Percentiles rank a stretch among this genome's conserved stretches.
Evolutionary conservation across 2,113 vertebrate species (phyloP).

Genomic region (Mystacornis crossleyi): DNA sequence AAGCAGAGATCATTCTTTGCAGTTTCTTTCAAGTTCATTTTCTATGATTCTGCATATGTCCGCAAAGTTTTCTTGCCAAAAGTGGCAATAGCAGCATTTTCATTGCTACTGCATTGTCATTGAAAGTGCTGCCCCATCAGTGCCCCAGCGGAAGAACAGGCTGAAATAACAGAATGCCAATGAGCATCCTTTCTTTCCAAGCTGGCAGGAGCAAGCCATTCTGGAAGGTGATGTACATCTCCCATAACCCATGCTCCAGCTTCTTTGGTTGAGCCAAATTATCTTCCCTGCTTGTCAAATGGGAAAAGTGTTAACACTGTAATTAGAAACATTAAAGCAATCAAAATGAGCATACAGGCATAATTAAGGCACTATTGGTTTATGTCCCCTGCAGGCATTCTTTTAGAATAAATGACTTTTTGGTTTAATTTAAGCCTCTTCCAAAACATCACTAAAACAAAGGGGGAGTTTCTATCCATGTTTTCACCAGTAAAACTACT

Average conservation of each 20-base stretch:
- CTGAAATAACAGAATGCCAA: neutral
- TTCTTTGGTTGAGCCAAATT: constrained; percentile 40
- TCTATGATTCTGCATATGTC: neutral
- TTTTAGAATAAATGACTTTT: constrained; percentile 58
- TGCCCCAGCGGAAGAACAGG: neutral
- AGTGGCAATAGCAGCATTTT: neutral
- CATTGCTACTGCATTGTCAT: neutral
- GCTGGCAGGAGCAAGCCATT: constrained; percentile 26
- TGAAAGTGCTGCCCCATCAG: neutral
- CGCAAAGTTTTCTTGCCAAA: neutral
- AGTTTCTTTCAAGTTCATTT: neutral
- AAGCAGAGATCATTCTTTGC: neutral
- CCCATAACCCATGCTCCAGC: neutral
- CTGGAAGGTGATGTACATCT: constrained; percentile 20
- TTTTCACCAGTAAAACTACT: neutral
- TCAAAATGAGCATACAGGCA: constrained; percentile 47
- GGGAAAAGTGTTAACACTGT: constrained; percentile 46
- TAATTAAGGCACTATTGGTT: constrained; percentile 59
- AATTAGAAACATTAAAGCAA: constrained; percentile 65
- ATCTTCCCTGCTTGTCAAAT: constrained; percentile 19
- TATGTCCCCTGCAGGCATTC: constrained; percentile 50
- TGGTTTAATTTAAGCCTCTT: constrained; percentile 56
- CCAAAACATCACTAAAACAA: constrained; percentile 29
- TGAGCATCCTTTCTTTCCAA: constrained; percentile 34
- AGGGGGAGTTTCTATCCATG: neutral